Percentiles rank a stretch among this genome's conserved stretches.
Evolutionary conservation across 2,888 invertebrate genomes (phyloP).

Genomic region (Ochropleura leucogaster): DNA sequence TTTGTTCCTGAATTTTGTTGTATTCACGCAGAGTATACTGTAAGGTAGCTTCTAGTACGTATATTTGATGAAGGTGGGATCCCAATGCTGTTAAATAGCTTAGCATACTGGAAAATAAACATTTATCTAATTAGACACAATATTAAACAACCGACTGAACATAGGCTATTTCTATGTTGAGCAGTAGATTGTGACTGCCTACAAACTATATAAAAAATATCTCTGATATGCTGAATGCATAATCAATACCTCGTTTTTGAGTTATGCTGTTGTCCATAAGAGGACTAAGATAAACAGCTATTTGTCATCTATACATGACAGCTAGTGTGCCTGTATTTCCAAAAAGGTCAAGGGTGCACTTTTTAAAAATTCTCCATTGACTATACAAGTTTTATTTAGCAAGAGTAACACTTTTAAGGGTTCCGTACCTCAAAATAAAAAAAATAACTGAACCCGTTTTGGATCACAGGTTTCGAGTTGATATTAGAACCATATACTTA

Average conservation of each 20-base stretch:
- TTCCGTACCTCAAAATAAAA: no score
- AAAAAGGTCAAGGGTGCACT: not conserved
- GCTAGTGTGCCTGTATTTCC: not conserved
- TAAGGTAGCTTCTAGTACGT: slow-evolving; percentile 90
- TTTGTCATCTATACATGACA: not conserved
- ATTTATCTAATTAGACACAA: not conserved
- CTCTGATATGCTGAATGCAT: not conserved
- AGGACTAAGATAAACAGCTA: not conserved
- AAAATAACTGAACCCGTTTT: no score
- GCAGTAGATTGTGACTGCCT: not conserved
- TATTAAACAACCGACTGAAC: not conserved
- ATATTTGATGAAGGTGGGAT: slow-evolving; percentile 90
- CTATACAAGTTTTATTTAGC: not conserved
- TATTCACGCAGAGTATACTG: slow-evolving; percentile 88
- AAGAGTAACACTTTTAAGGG: not conserved
- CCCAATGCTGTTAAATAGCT: slow-evolving; percentile 89
- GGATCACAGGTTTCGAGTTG: no score
- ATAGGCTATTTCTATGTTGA: not conserved
- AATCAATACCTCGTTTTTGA: not conserved
- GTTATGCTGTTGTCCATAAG: not conserved
- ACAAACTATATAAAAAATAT: not conserved
- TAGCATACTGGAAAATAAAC: slow-evolving; percentile 84
- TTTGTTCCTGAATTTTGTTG: slow-evolving; percentile 75
- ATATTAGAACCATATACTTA: no score
- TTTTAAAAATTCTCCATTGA: not conserved